These are phyloP conservation scores for Sardinella longiceps DNA, from an alignment of 2,797 vertebrate genomes.

Conservation along the genomic window DNA sequence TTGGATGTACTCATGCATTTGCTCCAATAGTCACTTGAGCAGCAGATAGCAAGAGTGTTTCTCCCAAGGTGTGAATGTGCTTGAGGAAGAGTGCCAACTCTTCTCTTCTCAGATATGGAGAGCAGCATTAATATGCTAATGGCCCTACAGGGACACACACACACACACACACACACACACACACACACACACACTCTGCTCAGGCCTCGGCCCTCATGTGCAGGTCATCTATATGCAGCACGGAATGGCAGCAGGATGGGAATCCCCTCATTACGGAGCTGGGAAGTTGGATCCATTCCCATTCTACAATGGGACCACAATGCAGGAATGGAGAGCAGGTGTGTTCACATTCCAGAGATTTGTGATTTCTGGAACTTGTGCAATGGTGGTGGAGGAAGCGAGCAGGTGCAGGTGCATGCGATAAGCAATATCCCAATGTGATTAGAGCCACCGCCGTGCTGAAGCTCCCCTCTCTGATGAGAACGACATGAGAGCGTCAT, in stretches of 20 bases:
- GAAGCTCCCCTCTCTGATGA: neutral
- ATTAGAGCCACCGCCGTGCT: neutral
- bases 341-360: neutral
- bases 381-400: neutral
- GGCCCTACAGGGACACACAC: slow-evolving; percentile 61
- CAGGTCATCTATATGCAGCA: slow-evolving; percentile 69
- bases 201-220: slow-evolving; percentile 38
- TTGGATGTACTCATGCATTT: neutral
- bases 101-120: slow-evolving; percentile 61
- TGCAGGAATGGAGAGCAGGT: neutral
- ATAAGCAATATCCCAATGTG: neutral
- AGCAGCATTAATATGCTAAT: slow-evolving; percentile 74
- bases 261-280: slow-evolving; percentile 12
- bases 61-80: slow-evolving; percentile 46
- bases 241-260: slow-evolving; percentile 52
- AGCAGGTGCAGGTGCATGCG: neutral
- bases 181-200: too few species aligned
- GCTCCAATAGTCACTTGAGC: slow-evolving; percentile 37
- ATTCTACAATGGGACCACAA: neutral
- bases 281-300: neutral
- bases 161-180: too few species aligned
- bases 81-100: slow-evolving; percentile 55
- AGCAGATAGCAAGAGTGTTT: slow-evolving; percentile 48
- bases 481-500: neutral
- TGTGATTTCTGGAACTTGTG: neutral